Base-by-base conservation (phyloP, 2,113 vertebrate species). In the Rhynchopsitta pachyrhyncha region DNA sequence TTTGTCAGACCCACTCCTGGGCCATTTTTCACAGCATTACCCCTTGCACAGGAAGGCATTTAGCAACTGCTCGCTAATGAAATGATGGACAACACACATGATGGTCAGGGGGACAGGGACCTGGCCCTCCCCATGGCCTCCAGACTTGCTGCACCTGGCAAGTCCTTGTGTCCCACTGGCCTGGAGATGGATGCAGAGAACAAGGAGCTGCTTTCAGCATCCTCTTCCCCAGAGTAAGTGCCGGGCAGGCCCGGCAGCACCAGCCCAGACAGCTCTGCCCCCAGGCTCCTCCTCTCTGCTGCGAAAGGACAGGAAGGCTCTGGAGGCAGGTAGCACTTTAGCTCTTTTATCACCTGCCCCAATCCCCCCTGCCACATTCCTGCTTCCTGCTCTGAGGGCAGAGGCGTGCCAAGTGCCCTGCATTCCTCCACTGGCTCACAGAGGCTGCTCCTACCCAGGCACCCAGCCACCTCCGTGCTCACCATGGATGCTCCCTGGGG, bases 311-410 rank as follows among this genome's bases (percentile, higher is more conserved):
- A 90, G 93, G 93, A 92, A 97, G 83, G 73, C 82, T 96, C 68
- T 28, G 90, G 31, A 52, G 94, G 94, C 64, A 94, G 94, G 86
- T 28, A 90, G 82, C 89, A 76, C 73, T 97, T 94, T 42, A 66
- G 92, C 47, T 90, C 79, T 90, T 95, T 96, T 95, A 96, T 96
- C 94, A 91, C 92, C 94, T 88, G 83, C 78, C 84, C 79, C 25
- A 7, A 14, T 90, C 57, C 74, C 50, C 28, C 73, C 79, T 73
- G 49, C 57, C 44, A 46, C 92, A 88, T 92, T 76, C 78, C 81
- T 82, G 53, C 77, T 94, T 97, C 93, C 95, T 95, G 70, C 92
- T 93, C 93, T 60, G 75, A 31, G 90, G 95, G 95, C 90, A 95
- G 92, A 91, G 94, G 94, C 84, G 31, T 91, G 70, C 95, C 70